Conservation (phyloP, 1,140 invertebrate species). For the Uloborus diversus region DNA sequence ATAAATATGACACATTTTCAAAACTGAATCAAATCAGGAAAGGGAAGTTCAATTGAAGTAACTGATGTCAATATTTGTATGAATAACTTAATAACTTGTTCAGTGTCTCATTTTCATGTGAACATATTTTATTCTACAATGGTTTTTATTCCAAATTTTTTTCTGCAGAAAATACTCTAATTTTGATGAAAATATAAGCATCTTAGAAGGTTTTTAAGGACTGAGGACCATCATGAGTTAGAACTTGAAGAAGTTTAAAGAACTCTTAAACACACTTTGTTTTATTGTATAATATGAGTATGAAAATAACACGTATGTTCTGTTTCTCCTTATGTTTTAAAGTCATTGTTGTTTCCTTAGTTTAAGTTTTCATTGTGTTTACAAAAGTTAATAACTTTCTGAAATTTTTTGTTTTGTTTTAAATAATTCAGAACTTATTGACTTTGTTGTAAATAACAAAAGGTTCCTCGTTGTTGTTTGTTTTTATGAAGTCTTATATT, state of each 20-base stretch:
- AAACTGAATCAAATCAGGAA: no score
- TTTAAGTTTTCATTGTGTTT: not conserved
- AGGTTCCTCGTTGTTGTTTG: not conserved
- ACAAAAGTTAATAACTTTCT: not conserved
- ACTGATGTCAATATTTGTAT: no score
- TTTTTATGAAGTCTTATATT: not conserved
- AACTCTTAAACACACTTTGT: not conserved
- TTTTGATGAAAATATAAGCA: no score
- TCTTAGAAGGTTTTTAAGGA: no score
- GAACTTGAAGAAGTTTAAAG: not conserved
- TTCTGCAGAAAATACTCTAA: no score
- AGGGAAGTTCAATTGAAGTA: no score
- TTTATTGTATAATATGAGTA: not conserved
- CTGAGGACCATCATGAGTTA: not conserved
- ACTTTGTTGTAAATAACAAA: not conserved
- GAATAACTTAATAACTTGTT: no score
- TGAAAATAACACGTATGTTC: constrained; percentile 35
- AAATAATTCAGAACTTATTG: not conserved
- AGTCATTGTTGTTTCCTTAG: not conserved
- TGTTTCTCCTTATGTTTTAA: constrained; percentile 2
- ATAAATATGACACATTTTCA: no score
- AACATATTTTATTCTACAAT: not conserved
- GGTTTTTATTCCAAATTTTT: not conserved
- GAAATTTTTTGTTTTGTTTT: not conserved
- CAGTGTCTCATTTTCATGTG: no score